Conservation (phyloP, 2,113 vertebrate species). For the Parotia lawesii region DNA sequence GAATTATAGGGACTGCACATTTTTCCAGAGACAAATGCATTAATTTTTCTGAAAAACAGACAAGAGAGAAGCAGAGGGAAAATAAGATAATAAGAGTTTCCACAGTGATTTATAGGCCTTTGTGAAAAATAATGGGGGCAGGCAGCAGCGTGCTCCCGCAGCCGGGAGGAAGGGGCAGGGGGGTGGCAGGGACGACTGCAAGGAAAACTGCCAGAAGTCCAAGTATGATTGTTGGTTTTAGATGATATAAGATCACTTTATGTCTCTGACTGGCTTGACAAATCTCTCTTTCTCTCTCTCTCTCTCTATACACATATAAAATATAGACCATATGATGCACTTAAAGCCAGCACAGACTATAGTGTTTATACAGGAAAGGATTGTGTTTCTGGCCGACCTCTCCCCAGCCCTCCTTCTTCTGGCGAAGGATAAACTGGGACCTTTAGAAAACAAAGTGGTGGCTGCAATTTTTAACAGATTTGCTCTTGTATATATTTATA, state of each 20-base stretch:
- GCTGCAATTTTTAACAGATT: constrained; percentile 15
- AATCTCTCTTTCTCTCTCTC: constrained; percentile 1
- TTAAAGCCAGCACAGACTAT: not conserved
- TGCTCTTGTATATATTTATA: constrained; percentile 19
- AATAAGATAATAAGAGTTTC: constrained; percentile 79
- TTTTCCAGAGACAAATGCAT: constrained; percentile 73
- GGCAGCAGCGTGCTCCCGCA: not conserved
- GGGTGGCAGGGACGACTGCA: not conserved
- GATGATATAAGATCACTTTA: constrained; percentile 64
- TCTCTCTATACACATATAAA: constrained; percentile 12
- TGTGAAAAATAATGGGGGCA: constrained; percentile 66
- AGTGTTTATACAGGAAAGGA: constrained; percentile 53
- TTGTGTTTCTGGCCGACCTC: constrained; percentile 24
- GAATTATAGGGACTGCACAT: constrained; percentile 72
- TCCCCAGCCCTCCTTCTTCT: constrained; percentile 27
- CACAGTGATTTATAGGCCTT: constrained; percentile 75
- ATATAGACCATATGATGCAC: constrained; percentile 28
- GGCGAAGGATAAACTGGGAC: constrained; percentile 51
- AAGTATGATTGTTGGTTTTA: constrained; percentile 64
- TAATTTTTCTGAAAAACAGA: constrained; percentile 74
- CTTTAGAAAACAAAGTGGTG: constrained; percentile 1
- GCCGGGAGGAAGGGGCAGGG: not conserved
- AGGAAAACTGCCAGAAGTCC: constrained; percentile 56
- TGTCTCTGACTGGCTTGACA: constrained; percentile 61
- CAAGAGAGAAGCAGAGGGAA: constrained; percentile 69